Base-by-base conservation (phyloP, 2,888 invertebrate genomes). In the Thysanoteuthis rhombus region DNA sequence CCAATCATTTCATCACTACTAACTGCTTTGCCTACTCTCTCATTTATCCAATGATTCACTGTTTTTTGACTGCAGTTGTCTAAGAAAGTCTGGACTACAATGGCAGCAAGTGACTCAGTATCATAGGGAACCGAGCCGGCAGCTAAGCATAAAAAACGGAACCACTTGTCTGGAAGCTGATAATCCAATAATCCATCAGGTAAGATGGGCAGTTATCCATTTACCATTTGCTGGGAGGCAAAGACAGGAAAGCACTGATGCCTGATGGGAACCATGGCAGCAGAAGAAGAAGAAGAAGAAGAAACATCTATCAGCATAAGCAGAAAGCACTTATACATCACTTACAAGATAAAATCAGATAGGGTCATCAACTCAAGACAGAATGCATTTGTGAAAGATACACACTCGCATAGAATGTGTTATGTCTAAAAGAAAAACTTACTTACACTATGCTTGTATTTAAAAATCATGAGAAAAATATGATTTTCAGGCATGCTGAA, bases 131-230 rank as follows among this genome's bases (percentile, higher is more conserved):
- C 75, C n/a, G n/a, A 75, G 75, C 75, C 75, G 75, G 75, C 75
- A 75, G 75, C 75, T 75, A 36, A 75, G 36, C 16, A 75, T 36
- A 75, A 75, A n/a, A 75, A 75, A 75, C n/a, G n/a, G 16, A 75
- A 75, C 75, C 16, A 75, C 75, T 75, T 75, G 75, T 75, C 75
- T n/a, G 36, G 52, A 75, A 75, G 75, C 75, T n/a, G 75, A 75
- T 75, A 75, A 75, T 75, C 75, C 75, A 75, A 75, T 75, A n/a
- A 75, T 75, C n/a, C n/a, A 75, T 75, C 75, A 75, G 75, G 75
- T 75, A 75, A 75, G 36, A 75, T 75, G n/a, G 75, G 75, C 75
- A 75, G 75, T 75, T 75, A 75, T 75, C 75, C 75, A 75, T 75
- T 75, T 75, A 75, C 75, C 12, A 75, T 75, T 75, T 75, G 75